A percentile compares a stretch with the other conserved stretches of the same genome.
These are phyloP conservation scores for Australoheros facetus DNA, from an alignment of 2,797 vertebrate genomes.

Conservation along the genomic window DNA sequence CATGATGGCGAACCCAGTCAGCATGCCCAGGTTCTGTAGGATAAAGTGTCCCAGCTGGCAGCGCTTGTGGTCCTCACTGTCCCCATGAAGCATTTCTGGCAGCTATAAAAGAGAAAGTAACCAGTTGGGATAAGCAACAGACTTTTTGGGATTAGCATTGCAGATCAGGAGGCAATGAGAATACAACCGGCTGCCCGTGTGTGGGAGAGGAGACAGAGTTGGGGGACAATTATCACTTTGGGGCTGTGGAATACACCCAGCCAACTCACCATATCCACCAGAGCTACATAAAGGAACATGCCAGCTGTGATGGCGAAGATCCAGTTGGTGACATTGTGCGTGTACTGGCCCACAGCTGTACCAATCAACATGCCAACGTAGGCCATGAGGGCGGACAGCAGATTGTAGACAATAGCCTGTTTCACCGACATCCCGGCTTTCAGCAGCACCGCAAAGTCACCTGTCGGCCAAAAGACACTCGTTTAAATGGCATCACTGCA, in stretches of 20 bases:
- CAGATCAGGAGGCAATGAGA: slow-evolving; percentile 4
- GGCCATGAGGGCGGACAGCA: slow-evolving; percentile 97
- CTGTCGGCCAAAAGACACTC: slow-evolving; percentile 69
- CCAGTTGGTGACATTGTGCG: slow-evolving; percentile 95
- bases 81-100: slow-evolving; percentile 97
- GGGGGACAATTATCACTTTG: slow-evolving; percentile 2
- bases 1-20: slow-evolving; percentile 97
- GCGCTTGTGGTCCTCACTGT: slow-evolving; percentile 93
- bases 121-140: slow-evolving; percentile 15
- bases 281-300: slow-evolving; percentile 98
- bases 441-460: slow-evolving; percentile 97
- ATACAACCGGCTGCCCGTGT: neutral
- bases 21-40: slow-evolving; percentile 94
- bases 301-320: slow-evolving; percentile 98
- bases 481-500: slow-evolving; percentile 1
- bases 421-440: slow-evolving; percentile 98
- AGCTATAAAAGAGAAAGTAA: slow-evolving; percentile 78
- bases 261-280: slow-evolving; percentile 94
- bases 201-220: slow-evolving; percentile 3
- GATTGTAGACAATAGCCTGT: slow-evolving; percentile 96
- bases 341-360: slow-evolving; percentile 93
- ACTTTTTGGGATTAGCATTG: slow-evolving; percentile 23
- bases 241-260: neutral
- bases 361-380: slow-evolving; percentile 97
- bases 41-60: slow-evolving; percentile 93